Percentiles rank a stretch among this genome's conserved stretches.
phyloP scores from a whole-genome alignment of 2,888 invertebrate genomes.

The Miltochrista miniata region DNA sequence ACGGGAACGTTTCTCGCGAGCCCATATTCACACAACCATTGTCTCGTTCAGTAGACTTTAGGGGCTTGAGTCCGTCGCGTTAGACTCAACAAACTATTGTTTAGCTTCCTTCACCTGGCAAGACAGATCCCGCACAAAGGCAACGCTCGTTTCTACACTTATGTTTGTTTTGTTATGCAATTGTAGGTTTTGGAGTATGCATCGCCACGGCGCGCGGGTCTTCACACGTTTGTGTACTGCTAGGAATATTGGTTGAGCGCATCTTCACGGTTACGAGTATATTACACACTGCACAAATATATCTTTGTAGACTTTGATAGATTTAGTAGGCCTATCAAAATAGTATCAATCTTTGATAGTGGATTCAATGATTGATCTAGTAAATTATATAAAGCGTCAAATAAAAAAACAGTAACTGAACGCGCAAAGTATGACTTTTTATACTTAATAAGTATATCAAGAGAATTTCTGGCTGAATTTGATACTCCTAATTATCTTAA shows the following conservation, averaged over 20 bases:
- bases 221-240: constrained; percentile 71
- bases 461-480: no score
- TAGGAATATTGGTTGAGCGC: constrained; percentile 41
- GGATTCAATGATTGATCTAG: no score
- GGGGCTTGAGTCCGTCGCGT: constrained; percentile 69
- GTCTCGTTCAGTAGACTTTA: constrained; percentile 76
- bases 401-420: no score
- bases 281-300: constrained; percentile 4
- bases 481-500: no score
- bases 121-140: constrained; percentile 76
- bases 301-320: not conserved
- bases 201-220: constrained; percentile 54
- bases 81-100: constrained; percentile 73
- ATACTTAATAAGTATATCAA: no score
- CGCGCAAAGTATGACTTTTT: no score
- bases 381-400: no score
- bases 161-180: constrained; percentile 81
- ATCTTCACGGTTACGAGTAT: constrained; percentile 8
- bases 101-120: constrained; percentile 80
- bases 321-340: no score
- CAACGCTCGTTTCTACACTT: constrained; percentile 71
- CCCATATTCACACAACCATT: constrained; percentile 75
- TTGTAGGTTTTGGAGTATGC: constrained; percentile 74
- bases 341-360: no score
- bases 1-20: constrained; percentile 73